Base-by-base conservation (phyloP, 2,888 invertebrate species). In the Lithophane leautieri region DNA sequence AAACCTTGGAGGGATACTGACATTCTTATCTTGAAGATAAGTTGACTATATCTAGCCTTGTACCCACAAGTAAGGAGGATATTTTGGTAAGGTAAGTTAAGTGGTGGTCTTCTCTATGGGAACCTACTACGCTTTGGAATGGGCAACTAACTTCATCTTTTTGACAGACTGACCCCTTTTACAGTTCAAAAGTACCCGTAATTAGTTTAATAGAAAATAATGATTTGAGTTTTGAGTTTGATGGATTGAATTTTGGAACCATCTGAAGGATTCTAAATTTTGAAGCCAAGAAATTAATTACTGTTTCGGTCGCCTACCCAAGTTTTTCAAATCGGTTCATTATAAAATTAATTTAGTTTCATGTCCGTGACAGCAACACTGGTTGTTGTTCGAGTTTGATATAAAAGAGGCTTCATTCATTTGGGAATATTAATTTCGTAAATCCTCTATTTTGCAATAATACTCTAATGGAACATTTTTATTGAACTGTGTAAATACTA, bases 311-410 rank as follows among this genome's bases (percentile, higher is more conserved):
- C 22, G 40, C 25, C 11, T 54, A 28, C n/a, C n/a, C 19, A 76
- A 61, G 12, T 40, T 42, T 63, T 50, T 25, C 25, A 44, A 58
- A 40, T 47, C 0, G 19, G 11, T 75, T 71, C 0, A 54, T 47
- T 54, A 47, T 14, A 76, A 76, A 4, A 63, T 60, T 58, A 72
- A 76, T 61, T 76, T 25, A 63, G 34, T 40, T 44, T 14, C 8
- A 44, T 28, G 40, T 74, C n/a, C n/a, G 12, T 14, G 77, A 42
- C 47, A 80, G 25, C n/a, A 66, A 66, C 54, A 76, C 11, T 28
- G 22, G 40, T 42, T 42, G 8, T 34, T 56, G 28, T 47, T 47
- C 4, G 12, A 58, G n/a, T 28, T 58, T 52, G 14, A 40, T 52
- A 14, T 50, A 44, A 42, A 58, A 14, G 8, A 28, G n/a, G 14